Conservation (phyloP, 2,888 invertebrate genomes). For the Xiphydria camelus region DNA sequence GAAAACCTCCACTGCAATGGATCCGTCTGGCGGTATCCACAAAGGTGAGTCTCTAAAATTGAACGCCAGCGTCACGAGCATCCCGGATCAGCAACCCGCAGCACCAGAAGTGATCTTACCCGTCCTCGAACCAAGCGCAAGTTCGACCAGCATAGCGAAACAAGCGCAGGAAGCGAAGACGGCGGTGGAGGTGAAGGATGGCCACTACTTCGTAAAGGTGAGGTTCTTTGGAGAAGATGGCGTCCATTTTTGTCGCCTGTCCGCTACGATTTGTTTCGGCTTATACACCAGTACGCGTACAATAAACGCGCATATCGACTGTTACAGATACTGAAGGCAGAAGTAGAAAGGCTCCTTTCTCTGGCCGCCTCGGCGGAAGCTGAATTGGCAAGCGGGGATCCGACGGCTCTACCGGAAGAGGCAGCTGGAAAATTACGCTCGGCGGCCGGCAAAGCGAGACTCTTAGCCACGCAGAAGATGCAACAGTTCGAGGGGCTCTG, state of each 20-base stretch:
- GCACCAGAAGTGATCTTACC: conserved; percentile 58
- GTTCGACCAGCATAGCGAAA: conserved; percentile 37
- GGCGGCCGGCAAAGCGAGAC: conserved; percentile 87
- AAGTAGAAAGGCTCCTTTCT: conserved; percentile 71
- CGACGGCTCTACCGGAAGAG: conserved; percentile 71
- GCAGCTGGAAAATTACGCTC: conserved; percentile 81
- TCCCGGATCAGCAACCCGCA: conserved; percentile 57
- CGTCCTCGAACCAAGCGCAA: conserved; percentile 38
- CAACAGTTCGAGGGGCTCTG: conserved; percentile 89
- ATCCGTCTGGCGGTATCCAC: conserved; percentile 13
- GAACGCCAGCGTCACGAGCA: conserved; percentile 43
- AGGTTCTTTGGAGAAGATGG: too few species aligned
- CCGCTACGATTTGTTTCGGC: neutral
- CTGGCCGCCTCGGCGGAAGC: conserved; percentile 72
- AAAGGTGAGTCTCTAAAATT: conserved; percentile 36
- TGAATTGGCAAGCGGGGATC: conserved; percentile 62
- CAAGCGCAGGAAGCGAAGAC: conserved; percentile 35
- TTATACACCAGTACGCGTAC: neutral
- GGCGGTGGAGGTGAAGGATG: conserved; percentile 65
- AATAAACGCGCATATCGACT: too few species aligned
- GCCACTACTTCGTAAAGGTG: conserved; percentile 74
- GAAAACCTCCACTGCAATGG: conserved; percentile 7
- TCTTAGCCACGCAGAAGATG: conserved; percentile 90
- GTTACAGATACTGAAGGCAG: conserved; percentile 68
- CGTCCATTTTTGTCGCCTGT: too few species aligned